Evolutionary conservation across 2,113 vertebrate genomes (phyloP).

Genomic region (Callipepla squamata): DNA sequence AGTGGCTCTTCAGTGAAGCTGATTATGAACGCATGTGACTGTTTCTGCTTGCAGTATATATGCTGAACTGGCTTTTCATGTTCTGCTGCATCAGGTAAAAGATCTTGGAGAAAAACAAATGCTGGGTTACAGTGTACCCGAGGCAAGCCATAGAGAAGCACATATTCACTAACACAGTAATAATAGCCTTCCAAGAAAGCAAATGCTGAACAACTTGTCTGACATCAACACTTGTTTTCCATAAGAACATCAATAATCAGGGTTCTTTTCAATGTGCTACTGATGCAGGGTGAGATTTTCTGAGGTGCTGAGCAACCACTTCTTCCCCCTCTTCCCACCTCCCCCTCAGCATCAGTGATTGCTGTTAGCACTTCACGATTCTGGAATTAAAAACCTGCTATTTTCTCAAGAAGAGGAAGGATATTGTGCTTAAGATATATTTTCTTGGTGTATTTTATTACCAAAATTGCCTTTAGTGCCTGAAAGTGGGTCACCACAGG

Average conservation of each 20-base stretch:
- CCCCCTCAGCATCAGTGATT: not conserved
- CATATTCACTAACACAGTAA: not conserved
- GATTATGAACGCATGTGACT: not conserved
- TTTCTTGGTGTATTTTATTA: not conserved
- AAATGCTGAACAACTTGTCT: slow-evolving; percentile 12
- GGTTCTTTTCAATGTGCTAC: not conserved
- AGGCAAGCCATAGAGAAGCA: not conserved
- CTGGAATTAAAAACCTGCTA: not conserved
- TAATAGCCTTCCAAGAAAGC: not conserved
- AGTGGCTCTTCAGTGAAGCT: not conserved
- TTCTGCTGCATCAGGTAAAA: not conserved
- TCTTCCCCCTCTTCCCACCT: not conserved
- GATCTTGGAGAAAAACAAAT: not conserved
- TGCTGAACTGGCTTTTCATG: slow-evolving; percentile 23
- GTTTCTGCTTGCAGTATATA: not conserved
- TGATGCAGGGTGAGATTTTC: not conserved
- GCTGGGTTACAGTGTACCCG: not conserved
- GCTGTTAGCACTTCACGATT: not conserved
- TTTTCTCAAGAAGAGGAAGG: not conserved
- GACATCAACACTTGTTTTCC: not conserved
- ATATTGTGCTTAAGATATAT: not conserved
- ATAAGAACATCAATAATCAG: not conserved
- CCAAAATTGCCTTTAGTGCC: not conserved
- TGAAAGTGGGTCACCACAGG: not conserved
- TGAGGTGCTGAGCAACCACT: not conserved